These are phyloP conservation scores for Numenius arquata DNA, from an alignment of 2,113 vertebrate genomes.

Conservation along the genomic window DNA sequence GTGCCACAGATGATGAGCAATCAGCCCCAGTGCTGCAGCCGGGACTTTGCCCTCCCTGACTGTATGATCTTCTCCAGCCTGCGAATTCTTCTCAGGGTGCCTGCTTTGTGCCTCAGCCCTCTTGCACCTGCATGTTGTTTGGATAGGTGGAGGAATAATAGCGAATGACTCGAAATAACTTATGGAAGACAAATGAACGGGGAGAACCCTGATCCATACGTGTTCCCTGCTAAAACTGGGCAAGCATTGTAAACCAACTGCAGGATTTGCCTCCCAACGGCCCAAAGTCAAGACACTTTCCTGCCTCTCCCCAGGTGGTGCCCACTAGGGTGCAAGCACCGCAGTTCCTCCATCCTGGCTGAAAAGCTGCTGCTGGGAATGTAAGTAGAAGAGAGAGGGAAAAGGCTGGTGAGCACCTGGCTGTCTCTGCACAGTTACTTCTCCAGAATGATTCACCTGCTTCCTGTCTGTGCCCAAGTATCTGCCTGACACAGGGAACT, in stretches of 20 bases:
- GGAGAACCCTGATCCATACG: neutral
- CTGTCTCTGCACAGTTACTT: neutral
- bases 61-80: neutral
- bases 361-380: neutral
- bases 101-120: neutral
- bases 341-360: neutral
- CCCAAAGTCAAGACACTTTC: neutral
- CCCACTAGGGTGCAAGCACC: neutral
- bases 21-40: neutral
- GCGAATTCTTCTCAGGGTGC: neutral
- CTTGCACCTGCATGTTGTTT: neutral
- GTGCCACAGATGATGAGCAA: neutral
- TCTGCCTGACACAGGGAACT: neutral
- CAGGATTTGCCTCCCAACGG: neutral
- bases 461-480: accelerated
- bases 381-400: neutral
- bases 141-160: neutral
- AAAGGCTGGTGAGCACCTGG: neutral
- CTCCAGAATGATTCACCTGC: neutral
- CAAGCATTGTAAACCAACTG: neutral
- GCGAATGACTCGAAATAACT: neutral
- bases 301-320: accelerated
- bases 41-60: neutral
- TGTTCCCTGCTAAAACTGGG: neutral
- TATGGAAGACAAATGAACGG: neutral